Percentiles rank a stretch among this genome's conserved stretches.
Evolutionary conservation across 2,113 vertebrate genomes (phyloP).

Genomic region (Chloropsis cyanopogon): DNA sequence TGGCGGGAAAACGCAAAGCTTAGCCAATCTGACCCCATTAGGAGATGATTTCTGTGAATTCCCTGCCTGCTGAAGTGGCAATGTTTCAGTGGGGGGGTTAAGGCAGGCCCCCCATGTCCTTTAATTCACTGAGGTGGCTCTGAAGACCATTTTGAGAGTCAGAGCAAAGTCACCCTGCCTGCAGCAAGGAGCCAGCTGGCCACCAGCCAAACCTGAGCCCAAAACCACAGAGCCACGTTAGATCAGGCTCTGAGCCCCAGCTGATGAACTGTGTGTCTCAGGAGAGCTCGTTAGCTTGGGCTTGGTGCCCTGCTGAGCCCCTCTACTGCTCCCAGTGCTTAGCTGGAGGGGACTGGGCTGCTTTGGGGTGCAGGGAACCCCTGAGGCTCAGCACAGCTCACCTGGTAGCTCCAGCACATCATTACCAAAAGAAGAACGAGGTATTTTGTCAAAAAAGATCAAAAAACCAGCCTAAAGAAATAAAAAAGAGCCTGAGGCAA

Average conservation of each 20-base stretch:
- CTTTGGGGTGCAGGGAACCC: neutral
- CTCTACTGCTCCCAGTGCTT: neutral
- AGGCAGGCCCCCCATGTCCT: neutral
- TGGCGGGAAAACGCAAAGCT: neutral
- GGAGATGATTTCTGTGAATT: neutral
- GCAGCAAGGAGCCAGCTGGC: neutral
- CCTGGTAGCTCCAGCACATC: neutral
- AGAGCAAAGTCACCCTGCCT: neutral
- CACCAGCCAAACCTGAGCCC: neutral
- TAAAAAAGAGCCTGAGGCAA: neutral
- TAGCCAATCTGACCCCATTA: rapidly evolving
- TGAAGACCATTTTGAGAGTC: neutral
- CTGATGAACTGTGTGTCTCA: neutral
- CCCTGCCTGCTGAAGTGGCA: neutral
- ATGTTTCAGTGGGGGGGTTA: neutral
- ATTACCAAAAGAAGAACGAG: rapidly evolving
- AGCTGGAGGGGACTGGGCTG: neutral
- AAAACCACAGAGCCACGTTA: neutral
- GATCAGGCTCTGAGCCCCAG: neutral
- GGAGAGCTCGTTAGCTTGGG: neutral
- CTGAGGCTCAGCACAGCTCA: neutral
- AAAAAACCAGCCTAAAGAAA: neutral
- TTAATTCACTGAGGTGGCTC: neutral
- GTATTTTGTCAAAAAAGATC: neutral
- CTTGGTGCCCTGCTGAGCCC: neutral